Percentiles rank a stretch among this genome's conserved stretches.
Evolutionary conservation across 1,140 invertebrate genomes (phyloP).

Genomic region (Listronotus bonariensis): DNA sequence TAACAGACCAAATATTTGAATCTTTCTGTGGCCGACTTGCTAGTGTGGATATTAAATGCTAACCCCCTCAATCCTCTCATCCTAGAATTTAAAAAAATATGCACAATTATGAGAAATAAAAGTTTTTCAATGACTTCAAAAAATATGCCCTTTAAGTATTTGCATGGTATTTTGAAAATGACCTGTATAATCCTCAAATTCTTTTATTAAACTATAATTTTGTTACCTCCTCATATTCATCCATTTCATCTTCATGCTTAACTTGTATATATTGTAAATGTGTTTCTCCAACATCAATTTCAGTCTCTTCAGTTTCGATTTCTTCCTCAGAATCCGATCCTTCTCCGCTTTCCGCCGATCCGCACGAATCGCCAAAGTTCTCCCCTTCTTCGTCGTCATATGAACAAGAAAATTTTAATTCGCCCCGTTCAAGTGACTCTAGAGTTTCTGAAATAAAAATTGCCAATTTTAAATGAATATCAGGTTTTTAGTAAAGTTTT

Average conservation of each 20-base stretch:
- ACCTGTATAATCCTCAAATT: neutral
- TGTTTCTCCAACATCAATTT: constrained; percentile 60
- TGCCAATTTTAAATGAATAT: no score
- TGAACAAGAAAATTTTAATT: constrained; percentile 72
- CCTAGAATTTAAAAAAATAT: no score
- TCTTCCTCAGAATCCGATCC: constrained; percentile 52
- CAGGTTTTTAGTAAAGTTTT: no score
- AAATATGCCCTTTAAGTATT: no score
- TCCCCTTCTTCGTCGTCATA: constrained; percentile 52
- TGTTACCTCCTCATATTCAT: constrained; percentile 56
- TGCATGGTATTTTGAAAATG: no score
- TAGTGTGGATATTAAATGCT: no score
- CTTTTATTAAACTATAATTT: neutral
- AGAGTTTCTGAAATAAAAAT: constrained; percentile 69
- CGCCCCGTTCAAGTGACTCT: constrained; percentile 79
- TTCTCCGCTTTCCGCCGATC: constrained; percentile 59
- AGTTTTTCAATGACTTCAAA: no score
- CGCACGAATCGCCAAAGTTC: constrained; percentile 57
- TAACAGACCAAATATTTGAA: no score
- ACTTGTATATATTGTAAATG: constrained; percentile 51
- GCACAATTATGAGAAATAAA: no score
- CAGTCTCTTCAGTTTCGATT: constrained; percentile 54
- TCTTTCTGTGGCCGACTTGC: no score
- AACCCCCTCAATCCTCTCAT: no score
- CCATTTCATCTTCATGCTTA: constrained; percentile 56